phyloP scores from a whole-genome alignment of 2,113 vertebrate genomes.

The Hylia prasina region DNA sequence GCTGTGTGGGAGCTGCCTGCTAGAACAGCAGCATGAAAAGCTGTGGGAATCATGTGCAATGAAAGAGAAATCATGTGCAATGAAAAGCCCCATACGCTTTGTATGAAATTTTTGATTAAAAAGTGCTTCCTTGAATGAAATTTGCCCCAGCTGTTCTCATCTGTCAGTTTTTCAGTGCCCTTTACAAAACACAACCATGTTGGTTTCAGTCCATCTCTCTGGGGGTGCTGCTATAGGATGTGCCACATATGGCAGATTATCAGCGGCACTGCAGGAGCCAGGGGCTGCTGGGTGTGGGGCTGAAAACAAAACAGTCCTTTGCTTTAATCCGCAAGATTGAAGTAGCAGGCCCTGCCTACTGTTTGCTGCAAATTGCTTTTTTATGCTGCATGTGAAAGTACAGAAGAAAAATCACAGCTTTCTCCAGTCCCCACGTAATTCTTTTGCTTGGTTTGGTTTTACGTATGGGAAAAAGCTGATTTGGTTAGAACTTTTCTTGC shows the following conservation, averaged over 20 bases:
- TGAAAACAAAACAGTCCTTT: not conserved
- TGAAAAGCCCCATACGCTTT: not conserved
- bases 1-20: not conserved
- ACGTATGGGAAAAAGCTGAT: not conserved
- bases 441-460: not conserved
- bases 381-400: not conserved
- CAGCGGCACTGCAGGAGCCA: not conserved
- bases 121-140: not conserved
- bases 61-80: not conserved
- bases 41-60: not conserved
- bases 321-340: not conserved
- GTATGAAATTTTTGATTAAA: not conserved
- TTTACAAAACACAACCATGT: not conserved
- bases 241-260: not conserved
- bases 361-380: not conserved
- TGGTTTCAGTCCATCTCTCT: not conserved
- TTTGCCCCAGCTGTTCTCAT: not conserved
- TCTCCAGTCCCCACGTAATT: not conserved
- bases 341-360: not conserved
- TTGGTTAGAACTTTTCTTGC: not conserved
- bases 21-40: not conserved
- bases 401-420: not conserved
- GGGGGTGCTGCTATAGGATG: not conserved
- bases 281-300: not conserved
- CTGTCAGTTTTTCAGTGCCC: not conserved